phyloP scores from a whole-genome alignment of 2,888 invertebrate species.

The Sphaerophoria rueppellii region DNA sequence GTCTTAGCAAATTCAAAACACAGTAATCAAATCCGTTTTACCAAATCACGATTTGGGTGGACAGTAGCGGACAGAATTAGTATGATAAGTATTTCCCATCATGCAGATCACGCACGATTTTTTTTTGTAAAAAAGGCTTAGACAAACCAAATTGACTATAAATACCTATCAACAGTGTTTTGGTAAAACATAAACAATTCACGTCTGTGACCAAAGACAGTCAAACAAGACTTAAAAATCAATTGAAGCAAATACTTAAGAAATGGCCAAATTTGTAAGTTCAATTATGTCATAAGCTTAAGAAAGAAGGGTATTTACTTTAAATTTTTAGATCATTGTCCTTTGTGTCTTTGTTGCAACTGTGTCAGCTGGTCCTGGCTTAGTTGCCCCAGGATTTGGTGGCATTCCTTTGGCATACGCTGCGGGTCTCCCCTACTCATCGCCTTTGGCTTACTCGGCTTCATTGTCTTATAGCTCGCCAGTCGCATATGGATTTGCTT shows the following conservation, averaged over 20 bases:
- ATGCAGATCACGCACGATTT: conserved; percentile 65
- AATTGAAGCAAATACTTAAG: not conserved
- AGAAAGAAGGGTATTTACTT: not conserved
- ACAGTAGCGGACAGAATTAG: not conserved
- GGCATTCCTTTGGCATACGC: conserved; percentile 55
- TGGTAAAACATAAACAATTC: conserved; percentile 63
- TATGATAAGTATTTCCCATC: conserved; percentile 44
- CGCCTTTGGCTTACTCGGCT: conserved; percentile 76
- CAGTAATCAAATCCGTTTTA: conserved; percentile 47
- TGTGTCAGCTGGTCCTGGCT: conserved; percentile 64
- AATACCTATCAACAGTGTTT: conserved; percentile 55
- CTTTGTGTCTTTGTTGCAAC: conserved; percentile 63
- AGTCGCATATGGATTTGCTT: conserved; percentile 23
- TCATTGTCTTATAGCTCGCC: conserved; percentile 47
- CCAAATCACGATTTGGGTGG: conserved; percentile 50
- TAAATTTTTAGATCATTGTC: conserved; percentile 58
- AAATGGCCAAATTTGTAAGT: conserved; percentile 71
- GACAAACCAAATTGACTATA: conserved; percentile 59
- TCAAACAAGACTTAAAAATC: conserved; percentile 26
- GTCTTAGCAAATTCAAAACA: conserved; percentile 47
- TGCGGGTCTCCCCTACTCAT: conserved; percentile 75
- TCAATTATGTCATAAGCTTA: not conserved
- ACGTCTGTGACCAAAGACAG: conserved; percentile 64
- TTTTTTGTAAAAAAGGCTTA: conserved; percentile 35
- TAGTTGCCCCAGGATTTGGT: conserved; percentile 35